These are phyloP conservation scores for Lasioglossum zephyrum DNA, from an alignment of 2,888 invertebrate genomes.

Conservation along the genomic window DNA sequence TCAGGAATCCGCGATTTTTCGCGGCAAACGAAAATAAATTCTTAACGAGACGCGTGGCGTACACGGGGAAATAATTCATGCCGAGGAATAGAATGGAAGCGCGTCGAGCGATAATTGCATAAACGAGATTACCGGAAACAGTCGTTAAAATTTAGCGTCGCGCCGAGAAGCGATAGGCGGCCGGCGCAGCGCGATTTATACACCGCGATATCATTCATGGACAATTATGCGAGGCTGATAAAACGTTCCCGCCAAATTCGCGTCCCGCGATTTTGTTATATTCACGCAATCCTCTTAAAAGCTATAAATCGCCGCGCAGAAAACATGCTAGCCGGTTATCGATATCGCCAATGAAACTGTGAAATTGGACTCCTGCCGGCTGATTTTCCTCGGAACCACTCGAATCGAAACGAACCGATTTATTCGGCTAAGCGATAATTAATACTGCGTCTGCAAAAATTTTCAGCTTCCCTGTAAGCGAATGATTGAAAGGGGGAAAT, in stretches of 20 bases:
- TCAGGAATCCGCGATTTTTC: background rate
- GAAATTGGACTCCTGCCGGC: constrained; percentile 20
- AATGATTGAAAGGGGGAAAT: too few species aligned
- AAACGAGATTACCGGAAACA: constrained; percentile 37
- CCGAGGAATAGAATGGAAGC: constrained; percentile 23
- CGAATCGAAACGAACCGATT: background rate
- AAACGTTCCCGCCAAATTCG: constrained; percentile 41
- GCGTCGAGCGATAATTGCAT: constrained; percentile 30
- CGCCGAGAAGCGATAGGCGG: constrained; percentile 56
- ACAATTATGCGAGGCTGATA: constrained; percentile 60
- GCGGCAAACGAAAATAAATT: background rate
- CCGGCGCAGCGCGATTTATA: constrained; percentile 21
- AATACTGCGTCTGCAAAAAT: background rate
- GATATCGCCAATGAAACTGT: constrained; percentile 15
- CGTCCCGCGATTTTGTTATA: constrained; percentile 27
- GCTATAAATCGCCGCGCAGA: constrained; percentile 31
- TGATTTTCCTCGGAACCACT: constrained; percentile 28
- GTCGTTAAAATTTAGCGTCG: constrained; percentile 75
- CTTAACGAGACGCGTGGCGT: background rate
- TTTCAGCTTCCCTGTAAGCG: too few species aligned
- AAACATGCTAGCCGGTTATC: constrained; percentile 7
- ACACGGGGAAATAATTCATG: constrained; percentile 14
- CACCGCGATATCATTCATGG: constrained; percentile 45
- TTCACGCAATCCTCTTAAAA: constrained; percentile 51
- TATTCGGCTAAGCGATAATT: background rate